phyloP scores from a whole-genome alignment of 2,113 vertebrate species.

The Rhinolophus sinicus region DNA sequence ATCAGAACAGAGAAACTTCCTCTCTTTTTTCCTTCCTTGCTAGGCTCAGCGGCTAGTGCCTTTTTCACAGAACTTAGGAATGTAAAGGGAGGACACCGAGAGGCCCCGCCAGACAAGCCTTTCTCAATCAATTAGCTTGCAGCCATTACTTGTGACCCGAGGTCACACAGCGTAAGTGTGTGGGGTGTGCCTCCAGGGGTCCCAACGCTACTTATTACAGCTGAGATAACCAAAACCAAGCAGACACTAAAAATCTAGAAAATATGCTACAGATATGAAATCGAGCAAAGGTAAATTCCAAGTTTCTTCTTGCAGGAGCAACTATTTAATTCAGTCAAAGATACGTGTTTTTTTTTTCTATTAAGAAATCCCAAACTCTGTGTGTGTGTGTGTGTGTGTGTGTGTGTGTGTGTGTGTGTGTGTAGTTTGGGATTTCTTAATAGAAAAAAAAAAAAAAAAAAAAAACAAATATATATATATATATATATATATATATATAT shows the following conservation, averaged over 20 bases:
- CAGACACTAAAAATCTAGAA: constrained; percentile 15
- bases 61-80: constrained; percentile 94
- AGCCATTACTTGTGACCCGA: constrained; percentile 93
- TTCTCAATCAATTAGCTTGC: constrained; percentile 96
- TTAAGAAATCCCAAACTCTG: neutral
- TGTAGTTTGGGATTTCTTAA: too few species aligned
- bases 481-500: too few species aligned
- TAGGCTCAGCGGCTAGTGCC: constrained; percentile 87
- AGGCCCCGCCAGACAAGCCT: constrained; percentile 92
- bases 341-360: neutral
- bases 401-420: too few species aligned
- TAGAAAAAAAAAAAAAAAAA: too few species aligned
- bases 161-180: constrained; percentile 93
- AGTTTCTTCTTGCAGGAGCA: neutral
- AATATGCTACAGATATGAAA: constrained; percentile 15
- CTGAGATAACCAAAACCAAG: constrained; percentile 83
- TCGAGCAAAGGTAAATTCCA: neutral
- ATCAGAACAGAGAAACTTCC: constrained; percentile 92
- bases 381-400: neutral
- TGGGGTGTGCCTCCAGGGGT: constrained; percentile 89
- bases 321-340: neutral
- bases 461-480: too few species aligned
- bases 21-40: constrained; percentile 87
- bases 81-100: constrained; percentile 94
- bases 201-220: constrained; percentile 85